Base-by-base conservation (phyloP, 2,797 vertebrate genomes). In the Ctenosaura bakeri region DNA sequence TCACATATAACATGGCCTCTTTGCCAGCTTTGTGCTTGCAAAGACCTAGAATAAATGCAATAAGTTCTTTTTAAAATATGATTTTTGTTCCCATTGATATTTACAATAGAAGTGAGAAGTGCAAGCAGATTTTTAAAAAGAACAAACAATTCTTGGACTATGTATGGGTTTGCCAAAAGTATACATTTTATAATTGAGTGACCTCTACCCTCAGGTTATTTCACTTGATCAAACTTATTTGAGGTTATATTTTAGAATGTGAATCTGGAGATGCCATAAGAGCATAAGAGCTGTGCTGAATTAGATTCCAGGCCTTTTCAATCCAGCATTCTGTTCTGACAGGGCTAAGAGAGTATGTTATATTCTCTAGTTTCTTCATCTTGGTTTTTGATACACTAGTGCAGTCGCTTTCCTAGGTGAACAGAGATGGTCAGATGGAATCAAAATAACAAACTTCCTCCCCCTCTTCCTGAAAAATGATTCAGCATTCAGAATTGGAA, bases 371-470 rank as follows among this genome's bases (percentile, higher is more conserved):
- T 85, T 73, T 32, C 29, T 56, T 73, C 14, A 10, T 42, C 62
- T 42, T 88, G 77, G 59, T 46, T 77, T 77, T 84, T 85, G 50
- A 46, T n/a, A 35, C 78, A 46, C 52, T 54, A 79, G 79, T 73
- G 46, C n/a, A 69, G 32, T 83, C 73, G 54, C 71, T 59, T 59
- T 66, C 35, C 73, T n/a, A 87, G 64, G 56, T 50, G 84, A 50
- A 62, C 66, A 42, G 22, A 29, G 64, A 35, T 73, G 66, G 38
- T 26, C 77, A 90, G 76, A 80, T 86, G 77, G 84, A 86, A 80
- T 81, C 81, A 52, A 80, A 86, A 77, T 59, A 81, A 66, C 35
- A 86, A 86, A 59, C 59, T 64, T 80, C 66, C 24, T 20, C 32
- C 42, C 13, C 1, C 1, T 38, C 52, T 80, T 85, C 50, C 50